Evolutionary conservation across 2,888 invertebrate species (phyloP), one percentile per base, ranked within the genome.

Genomic region (Aricia artaxerxes): DNA sequence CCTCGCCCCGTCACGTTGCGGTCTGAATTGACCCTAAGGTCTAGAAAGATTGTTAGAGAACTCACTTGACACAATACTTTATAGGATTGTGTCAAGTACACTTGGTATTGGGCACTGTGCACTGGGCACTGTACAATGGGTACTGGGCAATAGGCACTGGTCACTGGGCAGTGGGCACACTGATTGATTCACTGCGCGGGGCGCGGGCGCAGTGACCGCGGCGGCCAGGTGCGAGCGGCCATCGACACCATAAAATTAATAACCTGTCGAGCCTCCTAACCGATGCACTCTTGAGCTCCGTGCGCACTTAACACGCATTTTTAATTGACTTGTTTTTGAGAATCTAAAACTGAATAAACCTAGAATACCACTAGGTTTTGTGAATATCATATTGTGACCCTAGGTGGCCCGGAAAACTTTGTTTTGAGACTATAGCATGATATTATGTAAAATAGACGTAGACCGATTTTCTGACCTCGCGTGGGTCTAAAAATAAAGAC

Each of bases 221-320:
- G 90, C 89, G 87, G 89, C 92, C 92, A 92, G 93, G 91, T 92
- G 93, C 92, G 89, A 86, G 91, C 93, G 94, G 94, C 91, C 94
- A 94, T 94, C 93, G 94, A 94, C 94, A 93, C 93, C 92, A 93
- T 94, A 93, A 94, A 94, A 94, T 93, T 93, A 93, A 94, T 93
- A 94, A 93, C 93, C 90, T 91, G 94, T 91, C 92, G 91, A 89
- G 90, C 90, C 90, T 92, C 88, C 90, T 88, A 90, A 90, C 90
- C 92, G 89, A 90, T 92, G 93, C 92, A 91, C 91, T 89, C 88
- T 87, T 87, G 88, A 86, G 89, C 85, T 85, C 86, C 89, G 87
- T 87, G 87, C 85, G 87, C 90, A 88, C 88, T 90, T 86, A 86
- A 89, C 87, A 87, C 86, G 83, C 83, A 83, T 38, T 38, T 76